A percentile compares a stretch with the other conserved stretches of the same genome.
Evolutionary conservation across 1,140 invertebrate species (phyloP).

Genomic region (Elysia chlorotica): DNA sequence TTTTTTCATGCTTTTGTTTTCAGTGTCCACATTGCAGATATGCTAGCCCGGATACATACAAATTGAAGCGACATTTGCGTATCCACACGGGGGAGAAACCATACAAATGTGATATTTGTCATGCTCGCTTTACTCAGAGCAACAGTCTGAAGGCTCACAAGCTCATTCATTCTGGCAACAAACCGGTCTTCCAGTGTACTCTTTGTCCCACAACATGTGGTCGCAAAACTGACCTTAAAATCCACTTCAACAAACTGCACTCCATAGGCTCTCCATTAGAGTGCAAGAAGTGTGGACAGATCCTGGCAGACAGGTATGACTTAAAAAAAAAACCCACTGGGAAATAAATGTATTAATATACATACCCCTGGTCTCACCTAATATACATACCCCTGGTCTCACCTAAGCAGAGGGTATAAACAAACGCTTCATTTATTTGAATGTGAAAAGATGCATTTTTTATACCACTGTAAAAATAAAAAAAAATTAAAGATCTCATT

Average conservation of each 20-base stretch:
- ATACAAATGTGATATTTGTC: conserved; percentile 87
- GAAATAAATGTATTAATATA: too few species aligned
- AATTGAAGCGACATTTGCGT: conserved; percentile 87
- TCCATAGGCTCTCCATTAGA: conserved; percentile 89
- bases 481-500: too few species aligned
- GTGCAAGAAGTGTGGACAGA: conserved; percentile 91
- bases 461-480: too few species aligned
- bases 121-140: conserved; percentile 86
- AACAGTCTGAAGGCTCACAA: conserved; percentile 85
- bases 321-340: too few species aligned
- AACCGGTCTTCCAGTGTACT: conserved; percentile 93
- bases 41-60: conserved; percentile 94
- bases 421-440: too few species aligned
- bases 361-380: too few species aligned
- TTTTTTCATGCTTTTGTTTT: too few species aligned
- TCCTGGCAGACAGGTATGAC: conserved; percentile 82
- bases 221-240: conserved; percentile 92
- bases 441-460: too few species aligned
- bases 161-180: conserved; percentile 92
- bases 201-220: conserved; percentile 96
- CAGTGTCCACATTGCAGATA: conserved; percentile 94
- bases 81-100: conserved; percentile 94
- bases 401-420: too few species aligned
- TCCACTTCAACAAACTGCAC: conserved; percentile 95
- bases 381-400: too few species aligned